Conservation (phyloP, 2,797 vertebrate genomes). For the Cercopithecus mitis region DNA sequence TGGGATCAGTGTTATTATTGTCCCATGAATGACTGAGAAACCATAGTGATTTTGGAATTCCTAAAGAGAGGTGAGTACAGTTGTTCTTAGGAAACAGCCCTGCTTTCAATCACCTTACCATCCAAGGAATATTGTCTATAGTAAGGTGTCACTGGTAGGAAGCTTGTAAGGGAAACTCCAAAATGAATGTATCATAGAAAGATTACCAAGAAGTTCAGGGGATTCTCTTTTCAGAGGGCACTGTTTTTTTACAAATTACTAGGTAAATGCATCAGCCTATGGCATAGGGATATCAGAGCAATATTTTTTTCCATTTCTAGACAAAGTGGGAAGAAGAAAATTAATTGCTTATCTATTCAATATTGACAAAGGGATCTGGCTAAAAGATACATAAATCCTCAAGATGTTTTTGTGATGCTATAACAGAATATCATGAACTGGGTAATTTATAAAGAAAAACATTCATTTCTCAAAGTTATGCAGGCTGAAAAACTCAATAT, state of each 20-base stretch:
- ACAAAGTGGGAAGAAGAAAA: neutral
- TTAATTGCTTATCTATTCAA: neutral
- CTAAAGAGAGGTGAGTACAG: neutral
- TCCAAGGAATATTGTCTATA: neutral
- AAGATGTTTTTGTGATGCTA: neutral
- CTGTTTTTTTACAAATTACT: neutral
- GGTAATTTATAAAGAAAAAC: neutral
- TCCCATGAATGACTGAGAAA: neutral
- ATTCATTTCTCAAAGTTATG: neutral
- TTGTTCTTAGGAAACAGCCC: neutral
- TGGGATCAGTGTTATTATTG: neutral
- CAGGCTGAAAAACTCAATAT: neutral
- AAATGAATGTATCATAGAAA: neutral
- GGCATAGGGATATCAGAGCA: neutral
- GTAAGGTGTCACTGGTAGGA: neutral
- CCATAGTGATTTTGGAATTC: neutral
- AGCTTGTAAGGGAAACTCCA: neutral
- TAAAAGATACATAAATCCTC: neutral
- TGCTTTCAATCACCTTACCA: neutral
- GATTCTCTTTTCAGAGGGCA: neutral
- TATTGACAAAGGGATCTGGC: neutral
- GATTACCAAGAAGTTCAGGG: neutral
- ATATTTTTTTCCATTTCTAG: neutral
- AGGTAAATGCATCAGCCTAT: neutral
- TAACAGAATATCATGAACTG: neutral